A percentile compares a stretch with the other conserved stretches of the same genome.
Evolutionary conservation across 2,888 invertebrate genomes (phyloP).

Genomic region (Osmoderma eremita): DNA sequence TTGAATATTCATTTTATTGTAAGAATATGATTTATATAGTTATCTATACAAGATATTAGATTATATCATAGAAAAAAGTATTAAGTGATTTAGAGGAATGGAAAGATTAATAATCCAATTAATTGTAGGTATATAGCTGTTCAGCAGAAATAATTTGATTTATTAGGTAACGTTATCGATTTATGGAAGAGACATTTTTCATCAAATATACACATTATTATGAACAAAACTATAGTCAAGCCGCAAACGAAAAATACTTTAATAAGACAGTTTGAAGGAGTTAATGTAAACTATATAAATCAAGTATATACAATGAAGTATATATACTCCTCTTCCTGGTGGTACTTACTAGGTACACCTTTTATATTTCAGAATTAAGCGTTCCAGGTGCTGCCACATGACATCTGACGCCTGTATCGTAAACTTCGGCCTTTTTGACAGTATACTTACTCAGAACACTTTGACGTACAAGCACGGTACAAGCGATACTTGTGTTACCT

Average conservation of each 20-base stretch:
- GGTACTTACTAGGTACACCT: no score
- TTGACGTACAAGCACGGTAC: no score
- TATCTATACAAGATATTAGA: conserved; percentile 15
- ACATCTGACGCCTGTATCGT: no score
- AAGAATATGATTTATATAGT: conserved; percentile 19
- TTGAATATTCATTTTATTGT: no score
- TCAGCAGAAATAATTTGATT: conserved; percentile 10
- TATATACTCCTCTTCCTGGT: conserved; percentile 2
- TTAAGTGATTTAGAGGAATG: conserved; percentile 17
- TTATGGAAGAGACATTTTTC: conserved; percentile 25
- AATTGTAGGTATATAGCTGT: conserved; percentile 10
- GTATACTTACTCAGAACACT: no score
- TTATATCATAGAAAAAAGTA: conserved; percentile 22
- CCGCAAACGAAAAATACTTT: background rate
- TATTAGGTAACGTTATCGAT: conserved; percentile 22
- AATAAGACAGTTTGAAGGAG: conserved; percentile 13
- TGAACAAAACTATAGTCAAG: conserved; percentile 20
- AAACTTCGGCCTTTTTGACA: no score
- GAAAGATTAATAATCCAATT: conserved; percentile 17
- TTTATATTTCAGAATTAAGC: no score
- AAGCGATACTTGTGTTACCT: no score
- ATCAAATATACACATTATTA: conserved; percentile 17
- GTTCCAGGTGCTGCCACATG: no score
- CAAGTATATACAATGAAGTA: conserved; percentile 6
- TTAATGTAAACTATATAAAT: background rate